phyloP scores from a whole-genome alignment of 1,140 invertebrate genomes.

The Epicauta chinensis region DNA sequence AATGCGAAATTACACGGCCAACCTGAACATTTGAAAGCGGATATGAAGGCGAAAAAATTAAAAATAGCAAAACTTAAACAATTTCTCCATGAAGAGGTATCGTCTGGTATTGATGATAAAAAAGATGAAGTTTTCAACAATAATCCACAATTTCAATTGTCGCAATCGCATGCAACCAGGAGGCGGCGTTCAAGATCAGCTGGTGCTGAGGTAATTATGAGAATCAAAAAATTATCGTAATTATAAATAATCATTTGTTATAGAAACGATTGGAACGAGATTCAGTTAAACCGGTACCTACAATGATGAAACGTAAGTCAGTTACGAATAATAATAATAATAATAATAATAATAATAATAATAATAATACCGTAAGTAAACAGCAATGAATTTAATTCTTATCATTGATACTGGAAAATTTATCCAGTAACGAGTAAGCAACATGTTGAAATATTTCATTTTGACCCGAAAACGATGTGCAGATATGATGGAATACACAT shows the following conservation, averaged over 20 bases:
- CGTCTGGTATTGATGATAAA: constrained; percentile 31
- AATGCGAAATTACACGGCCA: constrained; percentile 60
- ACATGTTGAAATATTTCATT: too few relatives aligned
- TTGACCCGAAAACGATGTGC: too few relatives aligned
- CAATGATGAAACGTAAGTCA: constrained; percentile 74
- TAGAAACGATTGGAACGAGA: constrained; percentile 88
- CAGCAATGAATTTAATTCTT: too few relatives aligned
- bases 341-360: too few relatives aligned
- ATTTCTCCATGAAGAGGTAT: constrained; percentile 46
- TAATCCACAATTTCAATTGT: not conserved
- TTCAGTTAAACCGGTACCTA: constrained; percentile 61
- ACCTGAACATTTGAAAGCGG: constrained; percentile 54
- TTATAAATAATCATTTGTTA: constrained; percentile 6
- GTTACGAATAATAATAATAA: too few relatives aligned
- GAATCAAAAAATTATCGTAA: not conserved
- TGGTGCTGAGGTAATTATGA: constrained; percentile 2
- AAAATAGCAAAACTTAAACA: constrained; percentile 48
- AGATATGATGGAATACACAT: too few relatives aligned
- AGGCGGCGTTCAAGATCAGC: constrained; percentile 20
- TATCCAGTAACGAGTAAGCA: too few relatives aligned
- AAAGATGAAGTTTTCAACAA: constrained; percentile 1
- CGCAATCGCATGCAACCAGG: not conserved
- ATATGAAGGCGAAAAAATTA: constrained; percentile 47
- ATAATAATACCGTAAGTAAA: too few relatives aligned
- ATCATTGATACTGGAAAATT: too few relatives aligned